phyloP scores from a whole-genome alignment of 2,888 invertebrate species.

The Cataglyphis altisquamis region DNA sequence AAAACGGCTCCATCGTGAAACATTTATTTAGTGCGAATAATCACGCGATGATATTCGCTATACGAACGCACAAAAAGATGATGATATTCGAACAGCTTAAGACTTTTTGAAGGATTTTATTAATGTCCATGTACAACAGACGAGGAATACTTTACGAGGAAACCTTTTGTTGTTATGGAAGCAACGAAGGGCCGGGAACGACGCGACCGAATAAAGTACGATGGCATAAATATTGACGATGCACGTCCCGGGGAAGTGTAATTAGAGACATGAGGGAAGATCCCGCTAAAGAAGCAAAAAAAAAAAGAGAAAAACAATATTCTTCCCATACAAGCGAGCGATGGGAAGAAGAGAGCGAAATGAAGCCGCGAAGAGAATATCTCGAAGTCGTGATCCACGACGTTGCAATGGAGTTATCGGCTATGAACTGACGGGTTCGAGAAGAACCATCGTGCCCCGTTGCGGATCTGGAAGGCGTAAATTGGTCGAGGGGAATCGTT shows the following conservation, averaged over 20 bases:
- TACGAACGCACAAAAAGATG: not conserved
- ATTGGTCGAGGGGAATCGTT: conserved; percentile 77
- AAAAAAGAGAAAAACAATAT: conserved; percentile 3
- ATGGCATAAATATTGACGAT: conserved; percentile 68
- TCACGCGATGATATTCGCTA: not conserved
- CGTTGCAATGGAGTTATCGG: conserved; percentile 81
- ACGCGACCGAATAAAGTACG: conserved; percentile 53
- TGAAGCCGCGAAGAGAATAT: conserved; percentile 58
- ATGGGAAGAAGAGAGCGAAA: conserved; percentile 30
- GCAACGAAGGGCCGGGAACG: conserved; percentile 23
- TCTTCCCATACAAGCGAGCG: conserved; percentile 7
- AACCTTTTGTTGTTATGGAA: conserved; percentile 40
- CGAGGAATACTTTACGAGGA: conserved; percentile 51
- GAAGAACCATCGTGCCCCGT: conserved; percentile 66
- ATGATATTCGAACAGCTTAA: not conserved
- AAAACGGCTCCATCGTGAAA: not conserved
- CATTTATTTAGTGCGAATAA: conserved; percentile 3
- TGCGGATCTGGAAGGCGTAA: conserved; percentile 77
- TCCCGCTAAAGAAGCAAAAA: not conserved
- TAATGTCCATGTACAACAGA: conserved; percentile 30
- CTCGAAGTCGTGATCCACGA: conserved; percentile 73
- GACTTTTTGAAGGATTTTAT: conserved; percentile 48
- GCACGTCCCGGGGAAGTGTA: conserved; percentile 64
- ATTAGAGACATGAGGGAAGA: conserved; percentile 65
- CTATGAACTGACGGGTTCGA: conserved; percentile 75